Conservation (phyloP, 2,113 vertebrate genomes). For the Cryptomyrus ogoouensis region DNA sequence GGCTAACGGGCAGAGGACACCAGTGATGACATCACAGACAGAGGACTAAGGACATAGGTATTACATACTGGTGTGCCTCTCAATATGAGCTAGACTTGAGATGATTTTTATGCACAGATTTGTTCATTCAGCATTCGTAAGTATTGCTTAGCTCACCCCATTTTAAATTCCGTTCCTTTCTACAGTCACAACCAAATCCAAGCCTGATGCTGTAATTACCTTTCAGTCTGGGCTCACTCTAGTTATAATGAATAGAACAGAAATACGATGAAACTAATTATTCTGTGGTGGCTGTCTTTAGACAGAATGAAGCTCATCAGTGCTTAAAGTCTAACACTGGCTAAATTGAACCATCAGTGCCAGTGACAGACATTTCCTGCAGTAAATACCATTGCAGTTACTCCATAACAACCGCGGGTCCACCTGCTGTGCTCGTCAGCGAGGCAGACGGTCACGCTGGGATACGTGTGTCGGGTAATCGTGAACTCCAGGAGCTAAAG, state of each 20-base stretch:
- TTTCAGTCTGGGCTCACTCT: not conserved
- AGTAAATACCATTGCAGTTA: not conserved
- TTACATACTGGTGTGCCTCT: not conserved
- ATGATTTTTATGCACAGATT: not conserved
- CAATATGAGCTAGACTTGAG: not conserved
- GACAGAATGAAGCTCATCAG: not conserved
- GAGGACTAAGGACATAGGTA: slow-evolving; percentile 19
- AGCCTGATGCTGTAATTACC: not conserved
- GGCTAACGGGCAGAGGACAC: slow-evolving; percentile 15
- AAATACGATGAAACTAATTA: not conserved
- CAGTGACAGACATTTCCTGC: not conserved
- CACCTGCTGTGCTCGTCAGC: not conserved
- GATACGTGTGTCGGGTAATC: not conserved
- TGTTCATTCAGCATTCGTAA: not conserved
- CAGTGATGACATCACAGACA: slow-evolving; percentile 35
- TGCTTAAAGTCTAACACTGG: not conserved
- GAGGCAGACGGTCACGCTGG: not conserved
- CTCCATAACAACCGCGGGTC: not conserved
- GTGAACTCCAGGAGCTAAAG: not conserved
- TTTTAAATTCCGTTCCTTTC: not conserved
- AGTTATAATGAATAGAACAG: not conserved
- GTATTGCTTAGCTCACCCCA: not conserved
- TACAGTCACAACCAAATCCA: not conserved
- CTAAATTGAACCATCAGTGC: not conserved
- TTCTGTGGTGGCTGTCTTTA: not conserved